Evolutionary conservation across 1,140 invertebrate genomes (phyloP), one percentile per base, ranked within the genome.

Genomic region (Ostrea denselamellosa): DNA sequence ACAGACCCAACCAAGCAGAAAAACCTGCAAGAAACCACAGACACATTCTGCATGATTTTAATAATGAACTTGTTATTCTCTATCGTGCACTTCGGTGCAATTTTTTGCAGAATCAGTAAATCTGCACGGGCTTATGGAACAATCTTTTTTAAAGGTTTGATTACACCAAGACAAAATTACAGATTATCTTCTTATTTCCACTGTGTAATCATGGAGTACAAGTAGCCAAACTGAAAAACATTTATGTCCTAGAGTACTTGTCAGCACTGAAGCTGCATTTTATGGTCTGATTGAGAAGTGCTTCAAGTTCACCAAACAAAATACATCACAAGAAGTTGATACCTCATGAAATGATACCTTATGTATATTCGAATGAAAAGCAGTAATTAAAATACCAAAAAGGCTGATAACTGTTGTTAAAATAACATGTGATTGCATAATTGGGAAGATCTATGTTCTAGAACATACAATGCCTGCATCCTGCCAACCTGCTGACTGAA

Each of bases 1-100:
- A 25, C 68, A 34, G 68, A 77, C 68, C 68, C 68, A 77, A 28
- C 68, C 68, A 77, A 77, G 68, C 68, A 77, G 68, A 77, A 77
- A 77, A 77, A 25, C 68, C 28, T 28, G 68, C 68, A 77, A 77
- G 25, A 62, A 62, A 62, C 58, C 58, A 19, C 58, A 62, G 58
- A 62, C 58, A 62, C 12, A 77, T 28, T 77, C 10, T 28, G 68
- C 28, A 1, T 77, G 22, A 12, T 34, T 28, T 77, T 77, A 77
- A 77, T 77, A 77, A 77, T 22, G 68, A 77, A 34, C 68, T 77
- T 77, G 68, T 77, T 28, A 10, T 28, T 77, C 56, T 25, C 68
- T 28, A 77, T 28, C 14, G 68, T 77, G 68, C 68, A 77, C 68
- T 8, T 77, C 25, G 68, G 68, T 77, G 68, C 68, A 77, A 77